Evolutionary conservation across 2,888 invertebrate species (phyloP).

Genomic region (Eupithecia abbreviata): DNA sequence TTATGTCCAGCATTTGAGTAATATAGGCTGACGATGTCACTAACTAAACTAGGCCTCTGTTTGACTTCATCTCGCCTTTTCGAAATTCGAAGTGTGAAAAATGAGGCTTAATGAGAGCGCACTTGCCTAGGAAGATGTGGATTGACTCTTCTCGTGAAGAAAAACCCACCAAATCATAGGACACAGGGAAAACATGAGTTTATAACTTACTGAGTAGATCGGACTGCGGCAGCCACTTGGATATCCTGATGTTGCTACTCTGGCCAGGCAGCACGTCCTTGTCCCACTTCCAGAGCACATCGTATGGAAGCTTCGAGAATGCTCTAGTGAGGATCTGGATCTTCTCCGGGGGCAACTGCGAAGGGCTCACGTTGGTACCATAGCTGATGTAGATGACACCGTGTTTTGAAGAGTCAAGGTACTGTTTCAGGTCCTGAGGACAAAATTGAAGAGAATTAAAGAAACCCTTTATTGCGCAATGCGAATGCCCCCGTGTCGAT

Average conservation of each 20-base stretch:
- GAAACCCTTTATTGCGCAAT: background rate
- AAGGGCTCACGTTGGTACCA: conserved; percentile 66
- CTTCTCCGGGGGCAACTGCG: conserved; percentile 57
- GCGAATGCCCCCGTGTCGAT: background rate
- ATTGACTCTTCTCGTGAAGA: no score
- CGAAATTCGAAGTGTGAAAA: background rate
- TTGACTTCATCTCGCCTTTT: background rate
- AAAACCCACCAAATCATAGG: background rate
- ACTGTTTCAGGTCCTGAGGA: conserved; percentile 61
- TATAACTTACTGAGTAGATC: conserved; percentile 62
- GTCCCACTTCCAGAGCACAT: conserved; percentile 73
- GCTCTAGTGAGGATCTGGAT: conserved; percentile 57
- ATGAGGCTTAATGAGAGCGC: no score
- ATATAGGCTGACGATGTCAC: no score
- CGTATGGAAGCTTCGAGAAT: conserved; percentile 66
- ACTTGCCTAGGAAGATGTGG: no score
- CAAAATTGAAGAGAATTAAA: background rate
- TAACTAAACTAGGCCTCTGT: background rate
- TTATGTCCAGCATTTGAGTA: no score
- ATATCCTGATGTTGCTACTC: conserved; percentile 63
- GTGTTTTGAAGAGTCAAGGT: conserved; percentile 63
- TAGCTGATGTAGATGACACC: conserved; percentile 75
- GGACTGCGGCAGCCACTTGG: conserved; percentile 71
- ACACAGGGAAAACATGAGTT: background rate
- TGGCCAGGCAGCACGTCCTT: conserved; percentile 54